Evolutionary conservation across 2,888 invertebrate genomes (phyloP).

Genomic region (Ophraella communa): DNA sequence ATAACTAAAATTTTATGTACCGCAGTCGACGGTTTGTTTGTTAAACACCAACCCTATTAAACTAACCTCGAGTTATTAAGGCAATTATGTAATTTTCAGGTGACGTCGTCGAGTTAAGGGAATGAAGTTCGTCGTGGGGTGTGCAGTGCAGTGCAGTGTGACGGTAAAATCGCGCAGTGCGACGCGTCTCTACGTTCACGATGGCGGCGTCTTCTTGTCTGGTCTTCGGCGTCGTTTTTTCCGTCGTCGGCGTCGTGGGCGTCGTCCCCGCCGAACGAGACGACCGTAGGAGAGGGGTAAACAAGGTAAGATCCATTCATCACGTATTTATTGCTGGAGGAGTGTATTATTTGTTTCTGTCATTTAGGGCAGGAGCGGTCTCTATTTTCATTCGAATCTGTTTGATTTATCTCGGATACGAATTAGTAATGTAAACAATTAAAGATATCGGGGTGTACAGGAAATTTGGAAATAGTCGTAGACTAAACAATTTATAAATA

Average conservation of each 20-base stretch:
- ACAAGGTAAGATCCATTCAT: constrained; percentile 49
- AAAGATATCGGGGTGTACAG: neutral
- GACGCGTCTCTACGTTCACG: constrained; percentile 46
- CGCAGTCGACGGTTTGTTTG: constrained; percentile 28
- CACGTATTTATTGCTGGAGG: constrained; percentile 45
- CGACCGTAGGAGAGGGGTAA: constrained; percentile 35
- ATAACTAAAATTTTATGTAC: neutral
- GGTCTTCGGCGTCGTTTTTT: constrained; percentile 51
- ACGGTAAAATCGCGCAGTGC: constrained; percentile 50
- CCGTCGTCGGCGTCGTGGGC: constrained; percentile 46
- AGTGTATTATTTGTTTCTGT: constrained; percentile 20
- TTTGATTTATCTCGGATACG: neutral
- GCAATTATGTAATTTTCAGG: constrained; percentile 48
- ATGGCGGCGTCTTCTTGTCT: constrained; percentile 20
- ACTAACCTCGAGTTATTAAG: constrained; percentile 33
- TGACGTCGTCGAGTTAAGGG: constrained; percentile 35
- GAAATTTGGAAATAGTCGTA: neutral
- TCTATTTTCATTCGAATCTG: neutral
- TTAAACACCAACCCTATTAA: constrained; percentile 35
- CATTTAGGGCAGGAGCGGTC: neutral
- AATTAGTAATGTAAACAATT: neutral
- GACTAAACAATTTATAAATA: too few relatives aligned
- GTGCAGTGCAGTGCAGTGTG: constrained; percentile 43
- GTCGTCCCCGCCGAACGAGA: constrained; percentile 34
- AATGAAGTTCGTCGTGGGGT: constrained; percentile 35